These are phyloP conservation scores for Drosophila paucipuncta DNA, from an alignment of 2,888 invertebrate genomes.

Conservation along the genomic window DNA sequence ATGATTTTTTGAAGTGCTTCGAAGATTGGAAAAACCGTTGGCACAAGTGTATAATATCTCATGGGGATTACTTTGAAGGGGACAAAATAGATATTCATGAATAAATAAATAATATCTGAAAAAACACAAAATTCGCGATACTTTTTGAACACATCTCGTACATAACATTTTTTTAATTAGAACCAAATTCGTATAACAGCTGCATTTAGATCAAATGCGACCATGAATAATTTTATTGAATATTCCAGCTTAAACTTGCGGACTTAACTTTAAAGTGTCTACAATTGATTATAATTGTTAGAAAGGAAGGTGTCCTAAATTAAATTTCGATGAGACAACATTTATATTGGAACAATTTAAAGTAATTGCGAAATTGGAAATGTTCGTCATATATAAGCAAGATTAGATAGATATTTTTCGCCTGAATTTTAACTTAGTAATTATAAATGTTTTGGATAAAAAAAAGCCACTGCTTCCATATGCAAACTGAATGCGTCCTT, in stretches of 20 bases:
- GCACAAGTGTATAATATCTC: too few species aligned
- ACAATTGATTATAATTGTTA: slow-evolving; percentile 44
- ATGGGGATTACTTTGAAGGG: too few species aligned
- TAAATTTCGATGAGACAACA: neutral
- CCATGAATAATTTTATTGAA: slow-evolving; percentile 38
- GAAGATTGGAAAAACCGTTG: too few species aligned
- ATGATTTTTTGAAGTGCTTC: too few species aligned
- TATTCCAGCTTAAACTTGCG: slow-evolving; percentile 39
- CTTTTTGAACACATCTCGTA: too few species aligned
- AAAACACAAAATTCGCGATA: too few species aligned
- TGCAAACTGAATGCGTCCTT: neutral
- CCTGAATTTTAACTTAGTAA: neutral
- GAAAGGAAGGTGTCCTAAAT: slow-evolving; percentile 19
- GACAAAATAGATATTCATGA: too few species aligned
- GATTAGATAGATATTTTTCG: neutral
- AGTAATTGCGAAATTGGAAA: slow-evolving; percentile 23
- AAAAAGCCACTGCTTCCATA: neutral
- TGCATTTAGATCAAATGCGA: neutral
- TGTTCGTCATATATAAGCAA: neutral
- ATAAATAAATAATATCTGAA: too few species aligned
- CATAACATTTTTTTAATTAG: too few species aligned
- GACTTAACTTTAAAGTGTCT: slow-evolving; percentile 37
- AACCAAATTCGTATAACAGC: neutral
- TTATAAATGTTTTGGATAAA: neutral
- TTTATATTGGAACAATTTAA: slow-evolving; percentile 5